Evolutionary conservation across 2,888 invertebrate species (phyloP), one percentile per base, ranked within the genome.

Genomic region (Leucoptera coffeella): DNA sequence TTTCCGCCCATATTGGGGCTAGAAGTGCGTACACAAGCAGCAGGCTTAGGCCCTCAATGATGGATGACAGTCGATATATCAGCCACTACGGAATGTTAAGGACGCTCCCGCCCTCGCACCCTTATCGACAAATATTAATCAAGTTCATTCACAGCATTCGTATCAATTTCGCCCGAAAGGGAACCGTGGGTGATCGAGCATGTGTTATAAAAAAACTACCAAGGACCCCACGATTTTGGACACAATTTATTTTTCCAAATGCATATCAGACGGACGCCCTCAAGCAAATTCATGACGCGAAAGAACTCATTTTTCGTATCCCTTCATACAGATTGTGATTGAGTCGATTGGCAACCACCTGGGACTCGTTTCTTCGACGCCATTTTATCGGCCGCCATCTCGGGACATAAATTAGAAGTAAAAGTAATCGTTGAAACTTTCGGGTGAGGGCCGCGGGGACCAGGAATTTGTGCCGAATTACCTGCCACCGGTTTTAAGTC

Each of bases 401-500:
- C 35, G 44, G 43, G 46, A 59, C 57, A 64, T 62, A 64, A 65
- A 65, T 64, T 64, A 54, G 54, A 48, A 55, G 54, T 53, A 52
- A 57, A 60, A 60, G 62, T 64, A 64, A 65, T 64, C 61, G 64
- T 55, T 58, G 55, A 57, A 65, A 62, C 53, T 65, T 65, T 58
- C 45, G 47, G 50, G 47, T 15, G 13, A 24, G 26, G 28, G 14
- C 15, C 11, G 22, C 46, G 51, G 43, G 41, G 43, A 47, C 48
- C 45, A 45, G 54, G 52, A 64, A 62, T 61, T 64, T 58, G 52
- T 54, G 52, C 55, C 51, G 58, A 62, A 75, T 75, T 75, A 75
- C 74, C 74, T 75, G 75, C 74, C 75, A 74, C 64, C 57, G 65
- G 62, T 67, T 69, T 62, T 67, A 73, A 74, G 69, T 64, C 67